Evolutionary conservation across 1,140 invertebrate genomes (phyloP), one percentile per base, ranked within the genome.

Genomic region (Popillia japonica): DNA sequence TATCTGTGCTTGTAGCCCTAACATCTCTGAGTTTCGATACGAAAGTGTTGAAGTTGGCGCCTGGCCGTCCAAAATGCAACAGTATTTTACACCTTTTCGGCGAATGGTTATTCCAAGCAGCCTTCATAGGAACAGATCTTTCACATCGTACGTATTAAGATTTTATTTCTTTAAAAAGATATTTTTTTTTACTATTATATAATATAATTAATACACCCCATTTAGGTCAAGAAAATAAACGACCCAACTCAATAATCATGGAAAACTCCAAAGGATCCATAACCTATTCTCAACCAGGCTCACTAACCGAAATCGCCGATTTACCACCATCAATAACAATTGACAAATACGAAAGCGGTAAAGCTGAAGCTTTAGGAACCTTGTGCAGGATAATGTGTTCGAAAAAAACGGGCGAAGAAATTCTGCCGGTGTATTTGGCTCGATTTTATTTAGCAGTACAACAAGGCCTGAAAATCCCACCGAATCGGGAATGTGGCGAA

Each of bases 81-180:
- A 98, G 96, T 82, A 95, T 99, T 86, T 90, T 99, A 40, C 96
- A 99, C 88, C 87, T 99, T 77, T 98, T 99, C 88, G 97, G 97
- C 11, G 94, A 96, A 84, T 99, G 98, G 98, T 88, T 99, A 41
- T 99, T 99, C 87, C 97, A 99, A 87, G 96, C 97, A 34, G 94
- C 96, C 23, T 92, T 98, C 83, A 94, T 98, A 79, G 96, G 95
- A 64, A 92, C 91, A 59, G 91, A 92, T 77, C 90, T 90, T 88
- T 86, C 88, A 0, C 88, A 90, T 89, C 82, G 81, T 83, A 79
- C n/a, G 77, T 80, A 20, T 73, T 11, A 27, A 2, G 17, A 2
- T 14, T 17, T 34, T 40, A 79, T 78, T 27, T 34, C 8, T 79
- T 68, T n/a, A n/a, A n/a, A n/a, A n/a, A n/a, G n/a, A n/a, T n/a